phyloP scores from a whole-genome alignment of 2,888 invertebrate species.

The Drosophila helvetica region DNA sequence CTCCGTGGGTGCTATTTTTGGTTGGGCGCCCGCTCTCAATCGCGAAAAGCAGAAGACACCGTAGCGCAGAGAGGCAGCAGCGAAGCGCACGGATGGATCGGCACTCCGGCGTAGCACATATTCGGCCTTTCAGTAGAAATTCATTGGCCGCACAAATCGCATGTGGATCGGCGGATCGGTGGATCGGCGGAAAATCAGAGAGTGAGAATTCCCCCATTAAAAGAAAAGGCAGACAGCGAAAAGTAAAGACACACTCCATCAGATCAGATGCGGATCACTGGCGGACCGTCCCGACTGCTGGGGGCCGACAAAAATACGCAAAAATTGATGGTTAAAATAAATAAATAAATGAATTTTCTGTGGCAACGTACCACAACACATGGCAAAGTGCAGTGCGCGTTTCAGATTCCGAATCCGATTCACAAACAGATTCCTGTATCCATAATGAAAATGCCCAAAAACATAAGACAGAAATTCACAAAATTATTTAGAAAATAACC shows the following conservation, averaged over 20 bases:
- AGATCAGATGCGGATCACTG: slow-evolving; percentile 1
- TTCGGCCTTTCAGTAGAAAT: slow-evolving; percentile 68
- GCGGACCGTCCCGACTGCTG: not conserved
- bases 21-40: slow-evolving; percentile 14
- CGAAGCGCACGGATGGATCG: slow-evolving; percentile 12
- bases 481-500: slow-evolving; percentile 41
- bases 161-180: slow-evolving; percentile 51
- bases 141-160: slow-evolving; percentile 73
- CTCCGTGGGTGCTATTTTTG: slow-evolving; percentile 38
- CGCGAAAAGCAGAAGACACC: slow-evolving; percentile 37
- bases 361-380: slow-evolving; percentile 38
- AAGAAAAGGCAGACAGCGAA: slow-evolving; percentile 30
- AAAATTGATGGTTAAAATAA: slow-evolving; percentile 62
- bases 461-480: slow-evolving; percentile 31
- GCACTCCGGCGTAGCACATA: slow-evolving; percentile 59
- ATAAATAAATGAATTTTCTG: slow-evolving; percentile 61
- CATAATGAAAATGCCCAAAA: slow-evolving; percentile 30
- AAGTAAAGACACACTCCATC: slow-evolving; percentile 42
- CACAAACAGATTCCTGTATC: slow-evolving; percentile 21
- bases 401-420: slow-evolving; percentile 27
- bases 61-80: slow-evolving; percentile 10
- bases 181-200: slow-evolving; percentile 43
- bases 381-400: slow-evolving; percentile 62
- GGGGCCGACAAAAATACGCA: slow-evolving; percentile 19
- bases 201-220: slow-evolving; percentile 2